Conservation (phyloP, 2,113 vertebrate genomes). For the Pelecanoides urinatrix region DNA sequence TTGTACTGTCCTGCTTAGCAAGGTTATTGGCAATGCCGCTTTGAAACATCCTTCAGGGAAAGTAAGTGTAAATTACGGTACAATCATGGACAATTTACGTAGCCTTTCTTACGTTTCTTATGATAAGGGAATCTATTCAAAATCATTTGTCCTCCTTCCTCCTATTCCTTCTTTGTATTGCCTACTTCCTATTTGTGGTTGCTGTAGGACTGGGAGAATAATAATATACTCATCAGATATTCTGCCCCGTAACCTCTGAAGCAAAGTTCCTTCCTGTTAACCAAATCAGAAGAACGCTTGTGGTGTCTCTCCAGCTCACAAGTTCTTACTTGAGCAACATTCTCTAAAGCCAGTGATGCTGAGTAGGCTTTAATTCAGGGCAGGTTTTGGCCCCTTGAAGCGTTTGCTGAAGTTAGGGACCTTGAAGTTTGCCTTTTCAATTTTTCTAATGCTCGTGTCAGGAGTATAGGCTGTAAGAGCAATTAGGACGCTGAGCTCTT, state of each 20-base stretch:
- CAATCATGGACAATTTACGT: neutral
- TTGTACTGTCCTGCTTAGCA: neutral
- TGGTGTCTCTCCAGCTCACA: neutral
- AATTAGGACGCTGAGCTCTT: neutral
- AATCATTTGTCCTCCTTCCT: neutral
- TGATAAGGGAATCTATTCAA: neutral
- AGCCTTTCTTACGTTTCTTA: neutral
- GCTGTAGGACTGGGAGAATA: neutral
- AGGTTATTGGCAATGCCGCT: neutral
- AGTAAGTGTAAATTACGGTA: neutral
- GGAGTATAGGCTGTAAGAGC: neutral
- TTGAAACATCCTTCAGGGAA: neutral
- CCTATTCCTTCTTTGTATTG: neutral
- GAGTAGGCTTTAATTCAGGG: neutral
- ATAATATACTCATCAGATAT: neutral
- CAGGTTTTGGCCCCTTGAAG: neutral
- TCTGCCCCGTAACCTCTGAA: neutral
- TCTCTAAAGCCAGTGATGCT: neutral
- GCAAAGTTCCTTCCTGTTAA: neutral
- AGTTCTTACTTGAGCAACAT: neutral
- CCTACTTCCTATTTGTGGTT: neutral
- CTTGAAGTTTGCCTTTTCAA: neutral
- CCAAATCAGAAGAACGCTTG: neutral
- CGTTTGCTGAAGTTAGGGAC: neutral
- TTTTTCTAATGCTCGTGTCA: neutral